Evolutionary conservation across 1,140 invertebrate species (phyloP).

Genomic region (Cotesia vestalis): DNA sequence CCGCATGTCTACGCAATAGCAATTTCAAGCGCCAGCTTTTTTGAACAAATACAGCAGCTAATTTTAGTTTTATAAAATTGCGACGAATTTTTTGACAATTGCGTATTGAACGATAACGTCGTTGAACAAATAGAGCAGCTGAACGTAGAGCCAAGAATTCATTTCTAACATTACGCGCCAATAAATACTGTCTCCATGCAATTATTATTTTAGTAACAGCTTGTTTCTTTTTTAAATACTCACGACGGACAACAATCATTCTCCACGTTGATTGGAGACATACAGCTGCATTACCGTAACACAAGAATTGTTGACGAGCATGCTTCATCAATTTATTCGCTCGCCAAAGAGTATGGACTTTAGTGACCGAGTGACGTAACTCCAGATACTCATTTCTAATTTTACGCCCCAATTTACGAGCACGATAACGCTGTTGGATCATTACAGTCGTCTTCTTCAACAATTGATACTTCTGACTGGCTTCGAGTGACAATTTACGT

Average conservation of each 20-base stretch:
- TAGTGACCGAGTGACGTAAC: constrained; percentile 30
- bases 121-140: constrained; percentile 54
- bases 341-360: constrained; percentile 50
- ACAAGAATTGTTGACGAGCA: constrained; percentile 40
- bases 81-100: constrained; percentile 45
- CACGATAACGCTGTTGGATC: constrained; percentile 56
- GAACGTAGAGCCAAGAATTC: constrained; percentile 48
- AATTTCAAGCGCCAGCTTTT: constrained; percentile 50
- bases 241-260: constrained; percentile 26
- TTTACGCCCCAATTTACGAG: constrained; percentile 48
- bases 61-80: constrained; percentile 44
- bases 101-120: constrained; percentile 47
- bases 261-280: constrained; percentile 51
- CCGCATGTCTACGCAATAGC: constrained; percentile 51
- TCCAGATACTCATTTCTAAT: constrained; percentile 44
- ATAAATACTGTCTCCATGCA: constrained; percentile 46
- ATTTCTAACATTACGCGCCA: constrained; percentile 41
- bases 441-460: constrained; percentile 47
- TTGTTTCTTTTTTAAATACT: constrained; percentile 44
- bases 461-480: constrained; percentile 45
- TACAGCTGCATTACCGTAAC: constrained; percentile 42
- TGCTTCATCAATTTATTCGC: constrained; percentile 27
- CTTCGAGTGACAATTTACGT: constrained; percentile 36
- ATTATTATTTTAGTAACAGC: constrained; percentile 45
- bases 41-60: constrained; percentile 56